Base-by-base conservation (phyloP, 2,797 vertebrate genomes). In the Microcaecilia unicolor region DNA sequence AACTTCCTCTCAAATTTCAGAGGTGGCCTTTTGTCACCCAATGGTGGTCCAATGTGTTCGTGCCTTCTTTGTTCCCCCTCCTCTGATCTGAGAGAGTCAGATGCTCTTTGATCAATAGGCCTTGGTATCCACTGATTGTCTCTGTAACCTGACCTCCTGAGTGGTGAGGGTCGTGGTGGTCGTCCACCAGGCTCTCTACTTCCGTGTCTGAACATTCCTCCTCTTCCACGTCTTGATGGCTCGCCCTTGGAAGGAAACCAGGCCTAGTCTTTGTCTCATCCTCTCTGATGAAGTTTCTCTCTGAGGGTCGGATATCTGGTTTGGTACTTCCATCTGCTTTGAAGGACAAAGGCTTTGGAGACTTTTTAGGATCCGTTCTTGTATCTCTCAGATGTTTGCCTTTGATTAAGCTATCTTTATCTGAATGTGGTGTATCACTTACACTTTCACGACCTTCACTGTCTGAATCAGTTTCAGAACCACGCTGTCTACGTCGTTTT, bases 181-280 rank as follows among this genome's bases (percentile, higher is more conserved):
- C 84, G 75, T 1, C 89, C 85, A 7, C 60, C 66, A 0, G 92
- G 83, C 33, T 97, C 93, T 43, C 94, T 82, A 4, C 88, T 75
- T 2, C 87, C 87, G 30, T 96, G 83, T 12, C 83, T 87, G 49
- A 92, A 97, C 6, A 92, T 80, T 2, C 92, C 91, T 1, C 94
- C 96, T 66, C 92, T 82, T 25, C 96, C 95, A 46, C 93, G 76
- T 10, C 93, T 78, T 2, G 92, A 89, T n/a, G 92, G 90, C 37
- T 99, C 96, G 44, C 95, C 95, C 73, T 97, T 97, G 10, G 91
- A 52, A 98, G 88, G 56, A 99, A 99, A 6, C 96, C 92, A 29
- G 92, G 92, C 48, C 89, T 98, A 17, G 88, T 85, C 38, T 90
- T 83, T 37, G 67, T 74, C n/a, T 98, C 93, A 8, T 93, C 90